A percentile compares a stretch with the other conserved stretches of the same genome.
Evolutionary conservation across 2,888 invertebrate genomes (phyloP).

Genomic region (Cryptus viduatorius): DNA sequence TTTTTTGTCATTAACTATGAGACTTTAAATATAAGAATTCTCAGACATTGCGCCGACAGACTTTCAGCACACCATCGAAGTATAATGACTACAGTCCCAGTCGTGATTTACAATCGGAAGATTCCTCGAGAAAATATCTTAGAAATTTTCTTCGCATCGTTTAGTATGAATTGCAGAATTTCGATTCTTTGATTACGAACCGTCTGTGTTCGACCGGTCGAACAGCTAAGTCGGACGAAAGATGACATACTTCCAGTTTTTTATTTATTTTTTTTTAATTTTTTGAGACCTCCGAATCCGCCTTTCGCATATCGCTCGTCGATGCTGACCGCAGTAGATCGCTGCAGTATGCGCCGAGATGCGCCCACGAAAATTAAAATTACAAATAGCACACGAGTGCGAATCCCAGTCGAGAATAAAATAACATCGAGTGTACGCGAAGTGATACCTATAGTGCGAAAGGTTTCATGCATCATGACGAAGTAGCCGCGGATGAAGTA

Average conservation of each 20-base stretch:
- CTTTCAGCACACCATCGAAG: neutral
- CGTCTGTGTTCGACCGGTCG: slow-evolving; percentile 61
- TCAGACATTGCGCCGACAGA: neutral
- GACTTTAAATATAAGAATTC: neutral
- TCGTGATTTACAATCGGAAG: slow-evolving; percentile 22
- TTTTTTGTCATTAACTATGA: neutral
- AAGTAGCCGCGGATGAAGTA: slow-evolving; percentile 33
- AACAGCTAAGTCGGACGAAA: slow-evolving; percentile 71
- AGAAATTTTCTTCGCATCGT: neutral
- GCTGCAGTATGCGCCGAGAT: slow-evolving; percentile 37
- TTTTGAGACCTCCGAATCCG: neutral
- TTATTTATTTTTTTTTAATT: slow-evolving; percentile 9
- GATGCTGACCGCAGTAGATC: slow-evolving; percentile 17
- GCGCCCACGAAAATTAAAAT: slow-evolving; percentile 76
- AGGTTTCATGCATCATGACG: slow-evolving; percentile 34
- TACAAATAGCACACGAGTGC: slow-evolving; percentile 69
- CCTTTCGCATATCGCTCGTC: slow-evolving; percentile 17
- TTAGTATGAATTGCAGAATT: slow-evolving; percentile 43
- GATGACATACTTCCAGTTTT: slow-evolving; percentile 76
- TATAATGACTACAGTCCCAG: neutral
- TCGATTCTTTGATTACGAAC: slow-evolving; percentile 69
- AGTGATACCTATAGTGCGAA: slow-evolving; percentile 2
- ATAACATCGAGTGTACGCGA: neutral
- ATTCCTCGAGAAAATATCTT: slow-evolving; percentile 9
- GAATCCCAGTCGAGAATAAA: slow-evolving; percentile 39